Base-by-base conservation (phyloP, 1,140 invertebrate genomes). In the Scaptomyza graminum region DNA sequence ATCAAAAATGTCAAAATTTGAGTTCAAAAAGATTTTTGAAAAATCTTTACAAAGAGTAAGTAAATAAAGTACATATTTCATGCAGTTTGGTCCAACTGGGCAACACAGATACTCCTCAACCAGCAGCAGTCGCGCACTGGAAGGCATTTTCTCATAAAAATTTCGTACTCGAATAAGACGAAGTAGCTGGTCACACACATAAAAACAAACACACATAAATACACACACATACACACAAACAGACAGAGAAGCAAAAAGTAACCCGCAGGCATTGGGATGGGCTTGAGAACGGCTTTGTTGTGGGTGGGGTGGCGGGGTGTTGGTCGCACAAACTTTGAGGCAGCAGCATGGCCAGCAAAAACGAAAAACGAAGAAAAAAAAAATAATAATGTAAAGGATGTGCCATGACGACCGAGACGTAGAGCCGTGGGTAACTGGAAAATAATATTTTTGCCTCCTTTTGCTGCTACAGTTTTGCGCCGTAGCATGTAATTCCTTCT, bases 101-200 rank as follows among this genome's bases (percentile, higher is more conserved):
- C 37, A 47, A 69, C 34, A 62, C 37, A 71, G 66, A 70, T 62
- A 78, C 63, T 60, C 46, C 63, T 60, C 46, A 57, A 62, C 9
- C 51, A 62, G 61, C 31, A 71, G 51, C 15, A 68, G 52, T 44
- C 28, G 49, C 75, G 57, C 31, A 0, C 51, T 80, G 76, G 56
- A 71, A 88, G 76, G 83, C 83, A 88, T 88, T 88, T 88, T 88
- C 79, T 83, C 83, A 88, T 88, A 88, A 88, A 88, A 88, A 88
- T 88, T 88, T 88, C 69, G 79, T 76, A 83, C 74, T 79, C 79
- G 72, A 88, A 89, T 77, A 89, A 88, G 83, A 88, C 83, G 83
- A 82, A 88, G 84, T 82, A 75, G 82, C 81, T 85, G 25, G 56
- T 25, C 31, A 71, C 46, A 67, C 64, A 59, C 51, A 44, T 22